These are phyloP conservation scores for Scalopus aquaticus DNA, from an alignment of 2,113 vertebrate species.

Conservation along the genomic window DNA sequence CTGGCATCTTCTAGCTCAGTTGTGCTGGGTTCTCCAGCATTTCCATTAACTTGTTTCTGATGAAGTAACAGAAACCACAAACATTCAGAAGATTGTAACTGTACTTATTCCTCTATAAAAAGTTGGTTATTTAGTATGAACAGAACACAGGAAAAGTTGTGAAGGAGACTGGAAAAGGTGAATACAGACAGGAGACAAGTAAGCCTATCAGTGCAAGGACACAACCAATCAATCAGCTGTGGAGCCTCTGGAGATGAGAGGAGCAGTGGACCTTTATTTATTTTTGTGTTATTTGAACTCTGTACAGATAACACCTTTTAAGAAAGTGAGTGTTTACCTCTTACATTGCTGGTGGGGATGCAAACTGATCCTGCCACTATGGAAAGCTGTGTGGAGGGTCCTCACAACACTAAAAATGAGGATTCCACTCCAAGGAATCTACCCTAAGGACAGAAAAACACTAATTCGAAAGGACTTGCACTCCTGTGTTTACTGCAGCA, in stretches of 20 bases:
- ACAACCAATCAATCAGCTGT: not conserved
- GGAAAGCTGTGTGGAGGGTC: too few relatives aligned
- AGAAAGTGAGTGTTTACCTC: not conserved
- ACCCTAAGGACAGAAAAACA: too few relatives aligned
- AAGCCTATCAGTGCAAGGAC: not conserved
- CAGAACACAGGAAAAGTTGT: not conserved
- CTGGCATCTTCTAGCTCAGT: conserved; percentile 64
- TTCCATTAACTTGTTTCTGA: conserved; percentile 83
- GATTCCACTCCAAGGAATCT: too few relatives aligned
- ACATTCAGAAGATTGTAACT: not conserved
- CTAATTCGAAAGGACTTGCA: too few relatives aligned
- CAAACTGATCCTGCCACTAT: too few relatives aligned
- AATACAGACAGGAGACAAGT: not conserved
- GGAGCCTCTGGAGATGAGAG: not conserved
- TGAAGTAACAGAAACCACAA: conserved; percentile 26
- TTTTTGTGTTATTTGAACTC: not conserved
- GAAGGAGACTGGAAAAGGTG: not conserved
- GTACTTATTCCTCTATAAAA: not conserved
- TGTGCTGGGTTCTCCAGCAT: rapidly evolving
- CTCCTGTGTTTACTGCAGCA: too few relatives aligned
- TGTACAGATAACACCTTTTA: not conserved
- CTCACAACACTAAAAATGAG: too few relatives aligned
- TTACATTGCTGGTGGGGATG: too few relatives aligned
- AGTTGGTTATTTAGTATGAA: not conserved
- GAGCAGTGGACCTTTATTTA: not conserved